A percentile compares a stretch with the other conserved stretches of the same genome.
These are phyloP conservation scores for Microtus pennsylvanicus DNA, from an alignment of 2,113 vertebrate genomes.

Conservation along the genomic window DNA sequence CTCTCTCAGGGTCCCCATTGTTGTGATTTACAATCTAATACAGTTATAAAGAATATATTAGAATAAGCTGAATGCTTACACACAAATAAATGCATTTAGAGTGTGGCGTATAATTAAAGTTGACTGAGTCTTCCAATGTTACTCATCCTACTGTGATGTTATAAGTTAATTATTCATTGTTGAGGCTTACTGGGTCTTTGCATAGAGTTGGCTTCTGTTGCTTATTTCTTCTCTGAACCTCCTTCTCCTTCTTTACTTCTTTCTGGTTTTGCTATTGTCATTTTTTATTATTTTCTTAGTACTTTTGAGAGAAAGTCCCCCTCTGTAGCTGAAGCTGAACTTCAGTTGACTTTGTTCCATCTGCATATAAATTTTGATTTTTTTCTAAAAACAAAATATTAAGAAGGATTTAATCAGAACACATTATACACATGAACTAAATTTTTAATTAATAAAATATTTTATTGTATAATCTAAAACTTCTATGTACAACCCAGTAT, in stretches of 20 bases:
- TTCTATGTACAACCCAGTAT: neutral
- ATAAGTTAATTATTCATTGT: neutral
- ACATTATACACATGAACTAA: neutral
- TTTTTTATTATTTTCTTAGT: neutral
- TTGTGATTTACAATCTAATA: neutral
- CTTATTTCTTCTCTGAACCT: neutral
- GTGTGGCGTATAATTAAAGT: neutral
- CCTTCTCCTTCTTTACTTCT: neutral
- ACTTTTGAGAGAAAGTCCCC: neutral
- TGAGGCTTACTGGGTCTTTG: neutral
- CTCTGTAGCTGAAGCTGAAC: neutral
- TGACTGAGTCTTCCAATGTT: neutral
- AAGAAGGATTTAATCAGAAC: neutral
- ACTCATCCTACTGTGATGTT: neutral
- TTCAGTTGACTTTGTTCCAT: neutral
- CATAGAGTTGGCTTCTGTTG: neutral
- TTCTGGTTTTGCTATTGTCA: neutral
- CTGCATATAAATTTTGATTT: neutral
- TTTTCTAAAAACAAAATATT: neutral
- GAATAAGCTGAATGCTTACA: neutral
- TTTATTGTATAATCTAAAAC: neutral
- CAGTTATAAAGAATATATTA: neutral
- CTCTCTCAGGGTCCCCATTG: no score
- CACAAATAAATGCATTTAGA: neutral
- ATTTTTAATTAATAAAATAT: neutral